Base-by-base conservation (phyloP, 2,797 vertebrate genomes). In the Scomberomorus guttatus region DNA sequence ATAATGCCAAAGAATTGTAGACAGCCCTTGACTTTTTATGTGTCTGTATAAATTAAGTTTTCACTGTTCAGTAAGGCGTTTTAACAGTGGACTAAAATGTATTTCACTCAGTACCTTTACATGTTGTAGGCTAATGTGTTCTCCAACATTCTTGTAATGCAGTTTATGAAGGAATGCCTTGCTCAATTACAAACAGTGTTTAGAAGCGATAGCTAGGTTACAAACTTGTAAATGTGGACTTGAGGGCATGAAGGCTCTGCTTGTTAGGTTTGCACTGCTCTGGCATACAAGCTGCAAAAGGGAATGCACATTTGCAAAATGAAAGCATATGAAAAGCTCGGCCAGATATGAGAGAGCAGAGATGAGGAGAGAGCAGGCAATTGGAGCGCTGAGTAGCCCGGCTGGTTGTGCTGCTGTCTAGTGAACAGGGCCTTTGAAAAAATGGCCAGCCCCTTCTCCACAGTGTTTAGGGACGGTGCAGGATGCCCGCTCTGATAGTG, bases 401-500 rank as follows among this genome's bases (percentile, higher is more conserved):
- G 87, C 85, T 90, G 91, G 75, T 91, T 90, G 83, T 92, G 90
- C 75, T 92, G 90, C 87, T 73, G 92, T 89, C 87, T 83, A 79
- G 85, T 22, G 75, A 84, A 82, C 79, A 71, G 90, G 89, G 81
- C 84, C 83, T 93, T 94, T 90, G 88, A 90, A 94, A 94, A 93
- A 89, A 80, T 51, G 89, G 86, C 92, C 93, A 95, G 92, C 93
- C 93, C 91, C 90, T 95, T 95, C 93, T 92, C 93, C 93, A 93
- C 94, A 94, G 94, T 80, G 87, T 94, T 95, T 94, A 94, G 94
- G 93, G 91, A 95, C 89, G 93, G 93, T 94, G 94, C 93, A 93
- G 95, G 94, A 95, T 94, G 94, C 89, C 93, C 88, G 75, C 90
- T 92, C 91, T 91, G 95, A 95, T 95, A 94, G 95, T 92, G 93